Percentiles rank a stretch among this genome's conserved stretches.
Evolutionary conservation across 1,140 invertebrate species (phyloP).

Genomic region (Ceratitis capitata): DNA sequence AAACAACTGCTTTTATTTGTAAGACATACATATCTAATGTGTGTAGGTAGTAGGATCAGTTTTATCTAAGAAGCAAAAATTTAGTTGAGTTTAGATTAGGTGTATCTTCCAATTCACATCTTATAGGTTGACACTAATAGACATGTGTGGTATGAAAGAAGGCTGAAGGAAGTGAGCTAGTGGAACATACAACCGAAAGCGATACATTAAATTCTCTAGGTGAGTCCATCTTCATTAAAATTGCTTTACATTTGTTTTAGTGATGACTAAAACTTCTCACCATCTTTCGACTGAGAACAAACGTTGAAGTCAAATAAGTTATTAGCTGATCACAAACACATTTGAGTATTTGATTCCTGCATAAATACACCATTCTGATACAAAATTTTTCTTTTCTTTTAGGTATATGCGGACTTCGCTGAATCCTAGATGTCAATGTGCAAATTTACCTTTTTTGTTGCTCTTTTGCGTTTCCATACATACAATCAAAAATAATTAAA

Average conservation of each 20-base stretch:
- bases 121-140: background rate
- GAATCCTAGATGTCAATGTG: background rate
- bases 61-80: too few species aligned
- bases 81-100: too few species aligned
- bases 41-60: background rate
- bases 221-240: background rate
- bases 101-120: too few species aligned
- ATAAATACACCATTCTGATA: background rate
- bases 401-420: background rate
- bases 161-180: background rate
- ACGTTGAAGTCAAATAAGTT: slow-evolving; percentile 54
- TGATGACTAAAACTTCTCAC: slow-evolving; percentile 57
- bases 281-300: slow-evolving; percentile 65
- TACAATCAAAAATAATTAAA: too few species aligned
- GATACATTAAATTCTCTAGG: slow-evolving; percentile 35
- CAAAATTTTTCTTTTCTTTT: background rate
- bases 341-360: background rate
- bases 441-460: background rate
- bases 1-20: background rate
- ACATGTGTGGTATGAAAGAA: background rate
- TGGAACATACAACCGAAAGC: background rate
- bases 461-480: too few species aligned
- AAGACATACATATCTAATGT: too few species aligned
- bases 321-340: slow-evolving; percentile 18
- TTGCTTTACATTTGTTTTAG: background rate